Percentiles rank a stretch among this genome's conserved stretches.
phyloP scores from a whole-genome alignment of 2,888 invertebrate genomes.

The Globia sparganii region DNA sequence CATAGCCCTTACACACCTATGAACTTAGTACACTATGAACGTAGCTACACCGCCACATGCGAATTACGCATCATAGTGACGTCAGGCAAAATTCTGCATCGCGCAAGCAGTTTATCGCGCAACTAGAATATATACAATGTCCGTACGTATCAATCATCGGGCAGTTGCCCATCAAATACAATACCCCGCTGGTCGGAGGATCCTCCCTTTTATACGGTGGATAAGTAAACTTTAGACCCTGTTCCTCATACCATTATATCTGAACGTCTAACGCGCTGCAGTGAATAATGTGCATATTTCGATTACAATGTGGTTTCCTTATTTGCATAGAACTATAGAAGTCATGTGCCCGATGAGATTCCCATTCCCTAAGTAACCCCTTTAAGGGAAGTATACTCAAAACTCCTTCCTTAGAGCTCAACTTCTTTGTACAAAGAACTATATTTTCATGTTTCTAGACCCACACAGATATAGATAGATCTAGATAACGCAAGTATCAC shows the following conservation, averaged over 20 bases:
- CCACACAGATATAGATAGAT: too few species aligned
- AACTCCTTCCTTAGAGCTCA: neutral
- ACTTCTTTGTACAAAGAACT: neutral
- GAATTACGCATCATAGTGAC: neutral
- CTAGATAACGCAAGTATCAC: too few species aligned
- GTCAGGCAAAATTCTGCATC: neutral
- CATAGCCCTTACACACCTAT: neutral
- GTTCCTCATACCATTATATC: too few species aligned
- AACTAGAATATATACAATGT: neutral
- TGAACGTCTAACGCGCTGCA: too few species aligned
- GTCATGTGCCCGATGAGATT: neutral
- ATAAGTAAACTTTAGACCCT: neutral
- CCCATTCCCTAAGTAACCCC: neutral
- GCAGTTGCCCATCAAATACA: neutral
- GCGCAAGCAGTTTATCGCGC: neutral
- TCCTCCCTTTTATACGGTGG: neutral
- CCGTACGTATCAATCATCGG: neutral
- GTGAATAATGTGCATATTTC: too few species aligned
- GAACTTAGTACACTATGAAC: too few species aligned
- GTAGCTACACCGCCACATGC: neutral
- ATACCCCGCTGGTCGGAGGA: neutral
- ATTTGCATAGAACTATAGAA: neutral
- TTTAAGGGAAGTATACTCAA: neutral
- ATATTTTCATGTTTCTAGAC: neutral
- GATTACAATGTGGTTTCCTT: too few species aligned